Conservation (phyloP, 2,797 vertebrate genomes). For the Vultur gryphus region DNA sequence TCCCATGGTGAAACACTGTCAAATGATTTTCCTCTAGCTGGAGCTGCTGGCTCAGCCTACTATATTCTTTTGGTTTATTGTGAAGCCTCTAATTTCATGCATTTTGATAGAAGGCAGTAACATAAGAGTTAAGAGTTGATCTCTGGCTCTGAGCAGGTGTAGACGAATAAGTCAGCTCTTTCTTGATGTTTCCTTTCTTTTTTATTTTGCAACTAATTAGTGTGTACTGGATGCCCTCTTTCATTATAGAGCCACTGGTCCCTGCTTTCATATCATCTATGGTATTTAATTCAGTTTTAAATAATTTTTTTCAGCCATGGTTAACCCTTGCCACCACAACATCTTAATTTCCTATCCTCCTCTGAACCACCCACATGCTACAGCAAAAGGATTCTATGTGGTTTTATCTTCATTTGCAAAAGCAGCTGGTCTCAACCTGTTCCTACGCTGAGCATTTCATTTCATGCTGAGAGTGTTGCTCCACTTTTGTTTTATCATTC, state of each 20-base stretch:
- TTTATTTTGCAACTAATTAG: background rate
- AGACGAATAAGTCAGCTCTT: background rate
- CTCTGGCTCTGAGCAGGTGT: background rate
- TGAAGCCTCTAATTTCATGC: background rate
- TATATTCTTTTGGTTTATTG: background rate
- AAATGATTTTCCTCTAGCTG: background rate
- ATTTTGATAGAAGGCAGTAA: background rate
- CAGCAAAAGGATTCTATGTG: background rate
- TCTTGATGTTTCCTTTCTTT: background rate
- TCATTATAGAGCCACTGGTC: background rate
- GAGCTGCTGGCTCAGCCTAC: background rate
- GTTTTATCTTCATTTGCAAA: background rate
- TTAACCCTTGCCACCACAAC: background rate
- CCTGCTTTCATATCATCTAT: slow-evolving; percentile 2
- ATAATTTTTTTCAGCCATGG: background rate
- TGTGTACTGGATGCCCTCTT: background rate
- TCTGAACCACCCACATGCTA: background rate
- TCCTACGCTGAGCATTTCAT: background rate
- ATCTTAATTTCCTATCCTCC: background rate
- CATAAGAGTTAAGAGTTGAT: background rate
- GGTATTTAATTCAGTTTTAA: background rate
- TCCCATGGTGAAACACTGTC: background rate
- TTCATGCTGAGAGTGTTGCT: background rate
- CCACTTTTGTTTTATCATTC: slow-evolving; percentile 4
- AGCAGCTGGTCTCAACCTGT: slow-evolving; percentile 24